Evolutionary conservation across 2,113 vertebrate species (phyloP).

Genomic region (Aphyosemion australe): DNA sequence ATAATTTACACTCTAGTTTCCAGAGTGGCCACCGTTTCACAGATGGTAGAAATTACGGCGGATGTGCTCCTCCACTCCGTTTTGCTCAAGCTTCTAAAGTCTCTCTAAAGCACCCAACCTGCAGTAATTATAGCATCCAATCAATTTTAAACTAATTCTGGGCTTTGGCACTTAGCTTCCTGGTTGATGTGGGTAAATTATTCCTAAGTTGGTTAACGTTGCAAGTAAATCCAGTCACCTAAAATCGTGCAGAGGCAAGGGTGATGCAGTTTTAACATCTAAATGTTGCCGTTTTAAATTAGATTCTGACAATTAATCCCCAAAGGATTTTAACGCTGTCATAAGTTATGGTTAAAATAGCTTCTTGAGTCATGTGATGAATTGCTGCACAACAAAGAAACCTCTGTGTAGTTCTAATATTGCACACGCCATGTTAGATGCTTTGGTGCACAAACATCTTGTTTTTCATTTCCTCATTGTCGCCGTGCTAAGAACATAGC

Average conservation of each 20-base stretch:
- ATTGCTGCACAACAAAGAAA: neutral
- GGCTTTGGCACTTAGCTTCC: constrained; percentile 31
- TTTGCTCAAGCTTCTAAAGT: constrained; percentile 44
- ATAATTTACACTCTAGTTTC: constrained; percentile 59
- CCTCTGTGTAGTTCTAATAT: neutral
- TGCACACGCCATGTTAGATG: neutral
- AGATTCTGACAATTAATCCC: neutral
- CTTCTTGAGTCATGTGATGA: neutral
- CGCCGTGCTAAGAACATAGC: neutral
- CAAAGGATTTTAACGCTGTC: neutral
- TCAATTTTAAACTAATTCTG: constrained; percentile 54
- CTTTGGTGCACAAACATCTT: neutral
- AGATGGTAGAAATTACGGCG: constrained; percentile 49
- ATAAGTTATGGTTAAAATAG: neutral
- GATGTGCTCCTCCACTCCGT: constrained; percentile 32
- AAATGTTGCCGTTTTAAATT: neutral
- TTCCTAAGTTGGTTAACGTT: constrained; percentile 32
- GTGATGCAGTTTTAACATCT: neutral
- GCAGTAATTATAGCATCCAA: constrained; percentile 49
- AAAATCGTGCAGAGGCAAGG: neutral
- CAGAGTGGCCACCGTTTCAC: constrained; percentile 37
- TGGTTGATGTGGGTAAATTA: constrained; percentile 22
- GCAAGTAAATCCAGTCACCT: neutral
- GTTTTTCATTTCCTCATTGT: neutral
- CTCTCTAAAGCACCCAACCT: constrained; percentile 48